Evolutionary conservation across 2,113 vertebrate genomes (phyloP), one percentile per base, ranked within the genome.

Genomic region (Noctilio leporinus): DNA sequence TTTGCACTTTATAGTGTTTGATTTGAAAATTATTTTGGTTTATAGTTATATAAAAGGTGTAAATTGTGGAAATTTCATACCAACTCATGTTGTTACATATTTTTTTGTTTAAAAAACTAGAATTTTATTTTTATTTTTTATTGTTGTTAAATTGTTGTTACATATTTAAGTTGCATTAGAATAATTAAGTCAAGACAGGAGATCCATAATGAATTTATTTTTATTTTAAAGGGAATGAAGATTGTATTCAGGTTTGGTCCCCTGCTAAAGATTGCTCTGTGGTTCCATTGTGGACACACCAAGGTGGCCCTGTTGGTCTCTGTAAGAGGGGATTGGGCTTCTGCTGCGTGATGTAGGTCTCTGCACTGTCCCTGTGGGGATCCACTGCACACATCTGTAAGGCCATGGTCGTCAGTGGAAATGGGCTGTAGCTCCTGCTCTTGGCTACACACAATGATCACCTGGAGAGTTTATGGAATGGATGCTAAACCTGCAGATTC

Each of bases 11-110:
- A 94, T 33, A 19, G n/a, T 30, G 40, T 22, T 81, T 84, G 76
- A 91, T 77, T 35, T 28, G 72, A 94, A 81, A 80, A 81, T 65
- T 33, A 57, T 57, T 53, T 86, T 73, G 69, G 10, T 40, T 89
- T 96, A 76, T 64, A 40, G 64, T 81, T 72, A 67, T 19, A 47
- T 84, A 43, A 92, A 84, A 65, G 82, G 76, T 65, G 7, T 78
- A 65, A 70, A 78, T 16, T 1, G 15, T 26, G 15, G 0, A 2
- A 53, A n/a, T 70, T 76, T 28, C 38, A 38, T 38, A 33, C 9
- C 9, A 28, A 49, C 62, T 77, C 78, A 47, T 12, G 2, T 33
- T 20, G 49, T 49, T 73, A 33, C n/a, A n/a, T n/a, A n/a, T n/a
- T n/a, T n/a, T 12, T 3, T 35, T 20, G 40, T 47, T 76, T n/a